phyloP scores from a whole-genome alignment of 2,113 vertebrate species.

The Callaeas wilsoni region DNA sequence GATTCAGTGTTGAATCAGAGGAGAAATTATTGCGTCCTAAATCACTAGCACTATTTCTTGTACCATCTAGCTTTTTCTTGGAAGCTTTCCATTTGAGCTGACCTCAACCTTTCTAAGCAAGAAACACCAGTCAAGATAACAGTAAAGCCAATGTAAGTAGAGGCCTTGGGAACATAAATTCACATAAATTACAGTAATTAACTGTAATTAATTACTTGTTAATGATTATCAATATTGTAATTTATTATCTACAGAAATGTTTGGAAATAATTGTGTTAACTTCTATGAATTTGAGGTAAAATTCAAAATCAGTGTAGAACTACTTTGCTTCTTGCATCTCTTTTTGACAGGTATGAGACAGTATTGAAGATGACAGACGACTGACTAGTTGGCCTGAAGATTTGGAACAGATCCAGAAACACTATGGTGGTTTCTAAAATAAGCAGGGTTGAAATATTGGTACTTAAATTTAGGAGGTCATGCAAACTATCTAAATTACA shows the following conservation, averaged over 20 bases:
- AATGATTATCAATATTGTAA: neutral
- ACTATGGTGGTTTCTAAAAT: neutral
- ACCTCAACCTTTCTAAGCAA: neutral
- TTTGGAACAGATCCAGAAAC: neutral
- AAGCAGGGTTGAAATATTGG: neutral
- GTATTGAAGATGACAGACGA: neutral
- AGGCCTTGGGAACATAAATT: neutral
- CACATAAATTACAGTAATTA: neutral
- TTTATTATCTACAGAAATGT: neutral
- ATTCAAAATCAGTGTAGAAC: neutral
- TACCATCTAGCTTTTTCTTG: slow-evolving; percentile 4
- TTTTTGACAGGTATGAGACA: neutral
- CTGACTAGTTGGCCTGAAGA: neutral
- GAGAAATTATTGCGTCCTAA: slow-evolving; percentile 17
- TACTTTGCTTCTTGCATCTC: neutral
- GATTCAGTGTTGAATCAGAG: slow-evolving; percentile 5
- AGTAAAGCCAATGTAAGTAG: neutral
- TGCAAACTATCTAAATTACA: neutral
- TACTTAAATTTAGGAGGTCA: neutral
- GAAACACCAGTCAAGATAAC: neutral
- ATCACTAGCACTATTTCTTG: slow-evolving; percentile 22
- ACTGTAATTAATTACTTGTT: neutral
- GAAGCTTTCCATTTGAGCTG: neutral
- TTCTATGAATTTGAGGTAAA: neutral
- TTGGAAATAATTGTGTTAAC: neutral